phyloP scores from a whole-genome alignment of 1,140 invertebrate species.

The Grapholita molesta region DNA sequence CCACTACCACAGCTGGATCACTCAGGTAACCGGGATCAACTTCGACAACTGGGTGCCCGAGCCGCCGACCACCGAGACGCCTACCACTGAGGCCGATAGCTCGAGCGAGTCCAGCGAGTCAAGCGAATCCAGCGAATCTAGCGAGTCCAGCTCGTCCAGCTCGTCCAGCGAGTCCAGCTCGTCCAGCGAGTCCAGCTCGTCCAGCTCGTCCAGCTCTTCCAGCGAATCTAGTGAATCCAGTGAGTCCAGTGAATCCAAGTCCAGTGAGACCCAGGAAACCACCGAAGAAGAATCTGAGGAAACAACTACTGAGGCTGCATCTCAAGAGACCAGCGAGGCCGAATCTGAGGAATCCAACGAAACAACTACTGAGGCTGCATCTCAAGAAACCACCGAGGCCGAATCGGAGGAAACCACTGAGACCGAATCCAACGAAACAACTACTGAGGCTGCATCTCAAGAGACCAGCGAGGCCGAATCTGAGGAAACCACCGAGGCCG shows the following conservation, averaged over 20 bases:
- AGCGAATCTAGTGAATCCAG: too few relatives aligned
- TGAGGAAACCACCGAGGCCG: neutral
- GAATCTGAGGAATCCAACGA: neutral
- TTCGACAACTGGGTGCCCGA: constrained; percentile 47
- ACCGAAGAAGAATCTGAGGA: neutral
- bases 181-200: neutral
- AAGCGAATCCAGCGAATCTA: neutral
- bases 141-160: neutral
- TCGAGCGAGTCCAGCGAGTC: neutral
- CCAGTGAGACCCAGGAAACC: neutral
- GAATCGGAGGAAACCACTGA: neutral
- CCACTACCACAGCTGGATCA: constrained; percentile 59
- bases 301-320: neutral
- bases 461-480: neutral
- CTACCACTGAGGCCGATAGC: neutral
- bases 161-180: too few relatives aligned
- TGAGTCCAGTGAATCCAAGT: too few relatives aligned
- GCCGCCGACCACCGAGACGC: neutral
- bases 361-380: too few relatives aligned
- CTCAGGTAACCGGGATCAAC: constrained; percentile 50
- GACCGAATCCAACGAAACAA: neutral
- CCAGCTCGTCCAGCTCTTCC: neutral
- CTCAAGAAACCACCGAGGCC: too few relatives aligned
- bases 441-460: neutral
- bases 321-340: neutral